Evolutionary conservation across 92 coral and sea anemone genomes (phyloP).

Genomic region (Phenganax stokvisi): DNA sequence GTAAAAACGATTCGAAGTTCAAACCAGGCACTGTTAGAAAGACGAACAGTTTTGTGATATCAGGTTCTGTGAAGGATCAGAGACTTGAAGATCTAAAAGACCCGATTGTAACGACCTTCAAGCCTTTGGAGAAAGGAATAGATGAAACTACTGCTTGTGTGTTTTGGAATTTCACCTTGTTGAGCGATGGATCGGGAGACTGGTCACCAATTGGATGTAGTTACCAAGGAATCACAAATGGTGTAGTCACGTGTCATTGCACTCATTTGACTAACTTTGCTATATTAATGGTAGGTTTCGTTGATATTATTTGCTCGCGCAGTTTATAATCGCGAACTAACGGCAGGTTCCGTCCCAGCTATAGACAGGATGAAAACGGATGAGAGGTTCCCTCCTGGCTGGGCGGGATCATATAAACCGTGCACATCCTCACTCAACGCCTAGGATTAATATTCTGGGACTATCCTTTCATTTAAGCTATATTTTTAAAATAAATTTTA

Average conservation of each 20-base stretch:
- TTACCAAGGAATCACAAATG: slow-evolving; percentile 11
- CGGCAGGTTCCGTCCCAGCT: too few species aligned
- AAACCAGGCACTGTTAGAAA: too few species aligned
- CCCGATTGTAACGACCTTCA: slow-evolving; percentile 33
- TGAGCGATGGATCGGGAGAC: slow-evolving; percentile 18
- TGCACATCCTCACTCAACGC: too few species aligned
- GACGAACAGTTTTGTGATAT: too few species aligned
- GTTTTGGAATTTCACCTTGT: slow-evolving; percentile 45
- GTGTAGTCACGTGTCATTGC: slow-evolving; percentile 48
- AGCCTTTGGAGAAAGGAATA: slow-evolving; percentile 31
- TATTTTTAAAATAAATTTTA: too few species aligned
- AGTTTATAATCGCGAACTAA: too few species aligned
- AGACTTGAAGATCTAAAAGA: slow-evolving; percentile 27
- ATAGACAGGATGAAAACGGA: too few species aligned
- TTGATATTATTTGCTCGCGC: neutral
- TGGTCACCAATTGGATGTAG: slow-evolving; percentile 46
- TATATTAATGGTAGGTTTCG: slow-evolving; percentile 25
- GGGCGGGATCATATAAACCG: too few species aligned
- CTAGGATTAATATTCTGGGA: too few species aligned
- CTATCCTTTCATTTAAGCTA: too few species aligned
- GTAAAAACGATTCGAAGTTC: too few species aligned
- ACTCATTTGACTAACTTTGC: slow-evolving; percentile 52
- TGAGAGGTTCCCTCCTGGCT: too few species aligned
- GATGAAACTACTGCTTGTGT: slow-evolving; percentile 43
- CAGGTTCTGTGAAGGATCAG: neutral